These are phyloP conservation scores for Rhagoletis zephyria DNA, from an alignment of 1,140 invertebrate species.

Conservation along the genomic window DNA sequence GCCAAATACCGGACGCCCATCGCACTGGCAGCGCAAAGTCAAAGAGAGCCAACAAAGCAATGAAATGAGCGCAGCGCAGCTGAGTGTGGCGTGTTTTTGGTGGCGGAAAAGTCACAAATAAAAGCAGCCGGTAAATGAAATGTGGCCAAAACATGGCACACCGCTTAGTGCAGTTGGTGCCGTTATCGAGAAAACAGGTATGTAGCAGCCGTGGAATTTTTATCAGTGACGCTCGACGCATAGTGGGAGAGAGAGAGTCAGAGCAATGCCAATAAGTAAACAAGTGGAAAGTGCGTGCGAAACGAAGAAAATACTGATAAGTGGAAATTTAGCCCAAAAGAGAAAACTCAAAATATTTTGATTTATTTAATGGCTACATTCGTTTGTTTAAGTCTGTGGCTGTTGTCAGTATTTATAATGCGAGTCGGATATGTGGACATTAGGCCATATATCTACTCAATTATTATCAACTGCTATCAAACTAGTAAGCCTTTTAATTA, in stretches of 20 bases:
- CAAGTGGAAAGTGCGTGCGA: not conserved
- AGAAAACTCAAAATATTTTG: not conserved
- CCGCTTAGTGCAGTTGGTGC: not conserved
- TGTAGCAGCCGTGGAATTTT: not conserved
- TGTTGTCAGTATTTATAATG: no score
- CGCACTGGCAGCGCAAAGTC: not conserved
- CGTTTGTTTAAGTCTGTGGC: no score
- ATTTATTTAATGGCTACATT: no score
- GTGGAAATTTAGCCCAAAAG: not conserved
- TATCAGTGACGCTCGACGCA: no score
- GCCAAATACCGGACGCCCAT: not conserved
- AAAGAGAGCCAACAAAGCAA: not conserved
- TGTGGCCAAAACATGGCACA: not conserved
- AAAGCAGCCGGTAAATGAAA: slow-evolving; percentile 19
- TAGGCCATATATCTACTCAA: no score
- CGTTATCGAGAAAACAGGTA: slow-evolving; percentile 9
- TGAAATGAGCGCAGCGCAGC: not conserved
- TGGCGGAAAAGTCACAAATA: slow-evolving; percentile 6
- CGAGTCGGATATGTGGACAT: no score
- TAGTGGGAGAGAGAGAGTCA: not conserved
- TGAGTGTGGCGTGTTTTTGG: not conserved
- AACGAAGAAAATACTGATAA: not conserved
- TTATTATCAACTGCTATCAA: no score
- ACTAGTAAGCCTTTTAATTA: no score
- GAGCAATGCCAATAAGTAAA: not conserved